phyloP scores from a whole-genome alignment of 1,140 invertebrate genomes.

The Hermetia illucens region DNA sequence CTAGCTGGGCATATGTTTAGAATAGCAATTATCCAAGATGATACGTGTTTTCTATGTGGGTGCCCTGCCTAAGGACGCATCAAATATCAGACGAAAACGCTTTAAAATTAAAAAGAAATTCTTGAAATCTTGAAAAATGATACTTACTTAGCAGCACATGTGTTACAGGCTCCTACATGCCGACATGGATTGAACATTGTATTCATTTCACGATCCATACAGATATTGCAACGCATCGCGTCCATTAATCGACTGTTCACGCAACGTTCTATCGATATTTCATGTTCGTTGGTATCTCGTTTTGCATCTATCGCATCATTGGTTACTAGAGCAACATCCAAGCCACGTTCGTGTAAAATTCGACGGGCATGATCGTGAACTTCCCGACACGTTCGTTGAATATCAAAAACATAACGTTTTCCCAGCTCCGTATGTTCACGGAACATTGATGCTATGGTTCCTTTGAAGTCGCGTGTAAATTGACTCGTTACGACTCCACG shows the following conservation, averaged over 20 bases:
- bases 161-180: slow-evolving; percentile 62
- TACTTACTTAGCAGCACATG: slow-evolving; percentile 45
- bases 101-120: not conserved
- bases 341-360: slow-evolving; percentile 41
- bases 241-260: slow-evolving; percentile 40
- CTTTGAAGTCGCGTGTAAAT: slow-evolving; percentile 78
- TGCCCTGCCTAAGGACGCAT: too few species aligned
- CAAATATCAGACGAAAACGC: not conserved
- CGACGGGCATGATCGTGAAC: slow-evolving; percentile 73
- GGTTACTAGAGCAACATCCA: slow-evolving; percentile 3
- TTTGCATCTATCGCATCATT: slow-evolving; percentile 6
- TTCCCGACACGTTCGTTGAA: slow-evolving; percentile 69
- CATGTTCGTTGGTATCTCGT: slow-evolving; percentile 26
- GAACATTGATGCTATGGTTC: slow-evolving; percentile 82
- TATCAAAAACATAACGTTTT: slow-evolving; percentile 81
- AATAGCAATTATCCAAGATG: too few species aligned
- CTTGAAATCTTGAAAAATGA: too few species aligned
- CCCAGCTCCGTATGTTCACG: slow-evolving; percentile 75
- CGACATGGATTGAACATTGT: slow-evolving; percentile 70
- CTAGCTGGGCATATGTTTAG: too few species aligned
- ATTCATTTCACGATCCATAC: slow-evolving; percentile 66
- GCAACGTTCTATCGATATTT: slow-evolving; percentile 28
- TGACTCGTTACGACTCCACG: slow-evolving; percentile 73
- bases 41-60: too few species aligned
- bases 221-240: slow-evolving; percentile 65